phyloP scores from a whole-genome alignment of 2,113 vertebrate species.

The Onychorhynchus coronatus region DNA sequence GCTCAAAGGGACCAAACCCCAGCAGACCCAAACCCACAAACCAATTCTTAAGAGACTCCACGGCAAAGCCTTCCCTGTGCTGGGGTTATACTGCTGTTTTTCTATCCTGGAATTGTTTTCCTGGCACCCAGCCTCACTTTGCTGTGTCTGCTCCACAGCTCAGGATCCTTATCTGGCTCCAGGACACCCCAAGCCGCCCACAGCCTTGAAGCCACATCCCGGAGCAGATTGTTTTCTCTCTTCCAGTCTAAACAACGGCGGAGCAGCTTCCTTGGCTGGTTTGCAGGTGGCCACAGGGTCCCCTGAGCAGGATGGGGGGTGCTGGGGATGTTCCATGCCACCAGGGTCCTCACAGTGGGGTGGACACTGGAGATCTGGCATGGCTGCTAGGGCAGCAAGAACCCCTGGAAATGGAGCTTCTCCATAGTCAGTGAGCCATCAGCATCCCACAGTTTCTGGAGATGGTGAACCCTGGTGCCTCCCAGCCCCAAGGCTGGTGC shows the following conservation, averaged over 20 bases:
- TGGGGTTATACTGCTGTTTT: neutral
- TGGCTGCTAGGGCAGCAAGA: neutral
- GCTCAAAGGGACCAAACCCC: neutral
- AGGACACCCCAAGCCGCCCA: neutral
- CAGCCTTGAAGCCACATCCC: neutral
- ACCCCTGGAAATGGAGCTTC: neutral
- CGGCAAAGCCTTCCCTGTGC: neutral
- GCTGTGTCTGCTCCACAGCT: accelerated
- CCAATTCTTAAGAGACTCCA: neutral
- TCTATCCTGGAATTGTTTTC: neutral
- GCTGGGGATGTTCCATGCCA: neutral
- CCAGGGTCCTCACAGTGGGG: neutral
- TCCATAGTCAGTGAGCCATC: neutral
- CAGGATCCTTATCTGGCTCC: neutral
- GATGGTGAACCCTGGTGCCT: neutral
- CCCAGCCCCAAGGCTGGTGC: neutral
- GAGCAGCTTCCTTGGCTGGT: neutral
- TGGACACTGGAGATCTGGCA: neutral
- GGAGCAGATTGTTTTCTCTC: neutral
- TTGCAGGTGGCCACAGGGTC: neutral
- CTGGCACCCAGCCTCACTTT: neutral
- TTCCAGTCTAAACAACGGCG: neutral
- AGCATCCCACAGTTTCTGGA: neutral
- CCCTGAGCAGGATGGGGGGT: neutral
- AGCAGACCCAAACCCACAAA: neutral